Evolutionary conservation across 2,113 vertebrate species (phyloP).

Genomic region (Pelusios castaneus): DNA sequence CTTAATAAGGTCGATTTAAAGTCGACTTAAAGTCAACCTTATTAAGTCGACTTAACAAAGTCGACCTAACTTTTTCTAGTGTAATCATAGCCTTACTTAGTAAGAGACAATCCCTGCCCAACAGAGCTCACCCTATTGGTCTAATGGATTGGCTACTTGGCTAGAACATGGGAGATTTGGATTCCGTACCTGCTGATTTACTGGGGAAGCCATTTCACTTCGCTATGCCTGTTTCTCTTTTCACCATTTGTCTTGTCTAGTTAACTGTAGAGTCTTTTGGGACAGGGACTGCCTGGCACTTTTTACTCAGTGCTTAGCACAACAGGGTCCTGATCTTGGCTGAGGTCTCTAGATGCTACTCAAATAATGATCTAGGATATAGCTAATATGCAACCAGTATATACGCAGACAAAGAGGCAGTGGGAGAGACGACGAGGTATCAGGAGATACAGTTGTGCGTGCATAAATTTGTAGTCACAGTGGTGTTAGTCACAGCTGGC

Average conservation of each 20-base stretch:
- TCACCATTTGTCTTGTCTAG: accelerated
- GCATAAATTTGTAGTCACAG: not conserved
- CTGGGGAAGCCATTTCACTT: not conserved
- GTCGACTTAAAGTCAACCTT: no score
- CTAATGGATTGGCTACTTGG: not conserved
- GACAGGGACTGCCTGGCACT: not conserved
- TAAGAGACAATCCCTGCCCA: not conserved
- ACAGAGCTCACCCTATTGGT: not conserved
- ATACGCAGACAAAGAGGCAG: not conserved
- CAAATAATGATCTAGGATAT: not conserved
- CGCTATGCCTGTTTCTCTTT: not conserved
- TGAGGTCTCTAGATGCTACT: not conserved
- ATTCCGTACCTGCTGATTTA: not conserved
- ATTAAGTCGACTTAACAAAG: no score
- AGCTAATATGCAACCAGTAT: not conserved
- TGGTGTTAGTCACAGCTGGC: conserved; percentile 35
- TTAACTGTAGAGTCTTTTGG: accelerated
- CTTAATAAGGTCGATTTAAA: no score
- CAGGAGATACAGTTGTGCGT: not conserved
- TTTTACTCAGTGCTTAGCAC: accelerated
- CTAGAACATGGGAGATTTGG: not conserved
- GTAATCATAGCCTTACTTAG: no score
- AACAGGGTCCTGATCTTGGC: not conserved
- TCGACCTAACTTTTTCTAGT: no score
- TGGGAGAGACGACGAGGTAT: not conserved